phyloP scores from a whole-genome alignment of 2,113 vertebrate species.

The Ptilonorhynchus violaceus region DNA sequence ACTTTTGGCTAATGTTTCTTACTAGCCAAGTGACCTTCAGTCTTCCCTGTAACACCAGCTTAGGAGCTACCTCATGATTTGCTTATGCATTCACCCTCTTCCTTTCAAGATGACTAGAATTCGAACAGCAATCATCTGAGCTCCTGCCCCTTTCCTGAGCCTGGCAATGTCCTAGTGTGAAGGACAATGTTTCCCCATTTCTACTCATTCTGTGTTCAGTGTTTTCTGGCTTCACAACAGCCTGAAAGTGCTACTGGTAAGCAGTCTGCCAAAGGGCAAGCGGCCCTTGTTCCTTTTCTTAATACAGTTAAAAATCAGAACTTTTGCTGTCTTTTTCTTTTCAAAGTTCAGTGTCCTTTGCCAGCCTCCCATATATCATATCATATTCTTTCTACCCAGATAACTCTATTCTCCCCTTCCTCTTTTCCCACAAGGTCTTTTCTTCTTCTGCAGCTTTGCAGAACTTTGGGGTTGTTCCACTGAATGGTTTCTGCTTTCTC shows the following conservation, averaged over 20 bases:
- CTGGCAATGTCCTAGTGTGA: not conserved
- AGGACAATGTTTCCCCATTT: not conserved
- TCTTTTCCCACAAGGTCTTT: not conserved
- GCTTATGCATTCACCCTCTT: not conserved
- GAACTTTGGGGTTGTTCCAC: not conserved
- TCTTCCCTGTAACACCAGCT: not conserved
- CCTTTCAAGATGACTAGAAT: not conserved
- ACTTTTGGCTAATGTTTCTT: not conserved
- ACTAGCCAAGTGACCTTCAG: not conserved
- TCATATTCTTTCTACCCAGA: not conserved
- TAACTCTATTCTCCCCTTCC: not conserved
- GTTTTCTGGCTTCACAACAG: not conserved
- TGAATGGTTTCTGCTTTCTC: not conserved
- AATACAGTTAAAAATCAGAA: not conserved
- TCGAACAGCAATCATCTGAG: not conserved
- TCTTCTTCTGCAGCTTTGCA: not conserved
- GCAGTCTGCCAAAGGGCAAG: not conserved
- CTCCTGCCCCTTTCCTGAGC: not conserved
- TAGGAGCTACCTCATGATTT: not conserved
- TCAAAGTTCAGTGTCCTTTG: not conserved
- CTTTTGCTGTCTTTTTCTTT: not conserved
- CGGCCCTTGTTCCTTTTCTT: not conserved
- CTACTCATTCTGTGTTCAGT: not conserved
- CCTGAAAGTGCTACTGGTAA: not conserved
- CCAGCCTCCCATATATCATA: not conserved